phyloP scores from a whole-genome alignment of 2,797 vertebrate genomes.

The Lepidocolaptes lacrymiger region DNA sequence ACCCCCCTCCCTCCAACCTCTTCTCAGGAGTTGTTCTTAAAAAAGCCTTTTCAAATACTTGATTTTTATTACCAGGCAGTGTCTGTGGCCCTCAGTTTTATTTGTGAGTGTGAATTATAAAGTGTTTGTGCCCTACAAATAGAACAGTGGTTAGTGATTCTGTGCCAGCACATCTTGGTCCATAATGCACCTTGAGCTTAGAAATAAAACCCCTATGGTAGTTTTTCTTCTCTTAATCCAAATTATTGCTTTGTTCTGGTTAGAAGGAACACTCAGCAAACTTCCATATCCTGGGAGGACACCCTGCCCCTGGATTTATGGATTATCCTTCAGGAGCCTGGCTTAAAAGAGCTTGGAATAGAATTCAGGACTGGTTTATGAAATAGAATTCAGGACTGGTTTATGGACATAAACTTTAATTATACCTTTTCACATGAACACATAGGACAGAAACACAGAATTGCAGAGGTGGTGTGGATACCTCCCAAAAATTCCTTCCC shows the following conservation, averaged over 20 bases:
- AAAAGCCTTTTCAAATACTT: background rate
- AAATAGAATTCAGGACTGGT: background rate
- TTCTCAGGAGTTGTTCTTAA: background rate
- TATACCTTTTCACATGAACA: background rate
- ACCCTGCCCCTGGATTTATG: background rate
- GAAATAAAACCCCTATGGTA: background rate
- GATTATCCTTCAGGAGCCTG: background rate
- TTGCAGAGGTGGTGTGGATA: background rate
- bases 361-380: background rate
- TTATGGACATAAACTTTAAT: background rate
- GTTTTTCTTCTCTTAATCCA: background rate
- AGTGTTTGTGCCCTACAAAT: background rate
- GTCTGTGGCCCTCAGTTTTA: background rate
- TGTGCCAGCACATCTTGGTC: background rate
- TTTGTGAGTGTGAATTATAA: background rate
- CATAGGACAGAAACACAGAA: background rate
- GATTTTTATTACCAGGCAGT: background rate
- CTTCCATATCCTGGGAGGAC: background rate
- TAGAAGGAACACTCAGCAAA: background rate
- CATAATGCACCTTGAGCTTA: background rate
- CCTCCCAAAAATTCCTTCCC: background rate
- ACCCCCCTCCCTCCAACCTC: background rate
- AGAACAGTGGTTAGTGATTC: background rate
- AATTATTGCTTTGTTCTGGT: background rate
- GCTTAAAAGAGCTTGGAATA: background rate